Evolutionary conservation across 2,797 vertebrate genomes (phyloP), one percentile per base, ranked within the genome.

Genomic region (Eidolon dupreanum): DNA sequence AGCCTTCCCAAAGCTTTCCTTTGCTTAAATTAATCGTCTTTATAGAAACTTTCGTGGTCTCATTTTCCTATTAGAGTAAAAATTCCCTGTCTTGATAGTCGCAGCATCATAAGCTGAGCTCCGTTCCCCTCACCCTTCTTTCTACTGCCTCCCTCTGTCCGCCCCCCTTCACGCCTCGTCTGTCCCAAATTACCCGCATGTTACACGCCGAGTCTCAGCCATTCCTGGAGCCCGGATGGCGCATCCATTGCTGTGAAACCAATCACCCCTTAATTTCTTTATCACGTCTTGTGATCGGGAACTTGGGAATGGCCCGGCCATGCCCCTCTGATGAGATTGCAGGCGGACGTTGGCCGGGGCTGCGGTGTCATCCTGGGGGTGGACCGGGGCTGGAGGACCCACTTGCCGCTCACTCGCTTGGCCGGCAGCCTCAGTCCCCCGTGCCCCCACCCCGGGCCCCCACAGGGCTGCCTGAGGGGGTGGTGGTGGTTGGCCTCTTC

Each of bases 71-170:
- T 8, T 38, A 10, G 13, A 59, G 7, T 6, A 0, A 20, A 55
- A 71, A 28, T 53, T 49, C 28, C 2, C 8, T 0, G 0, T 24
- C 38, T n/a, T 24, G 57, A 36, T 12, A 13, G 59, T 19, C 22
- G 1, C 4, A 26, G 89, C 19, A 2, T 2, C 49, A 28, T 33
- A 15, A 49, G 16, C 16, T 17, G 55, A 57, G 8, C 9, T 41
- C 12, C 13, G 0, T n/a, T 19, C 5, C 43, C 12, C 15, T 9
- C n/a, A n/a, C 13, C 5, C 28, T 22, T 15, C n/a, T 22, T 6
- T n/a, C 6, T 12, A 3, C 3, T 41, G 1, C 6, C 19, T 10
- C 2, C 41, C 46, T n/a, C 20, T 71, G 41, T 51, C 41, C 66
- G 0, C 13, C 43, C 22, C 3, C 22, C 66, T 81, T 55, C 6